A percentile compares a stretch with the other conserved stretches of the same genome.
phyloP scores from a whole-genome alignment of 2,888 invertebrate species.

The Agrypnus murinus region DNA sequence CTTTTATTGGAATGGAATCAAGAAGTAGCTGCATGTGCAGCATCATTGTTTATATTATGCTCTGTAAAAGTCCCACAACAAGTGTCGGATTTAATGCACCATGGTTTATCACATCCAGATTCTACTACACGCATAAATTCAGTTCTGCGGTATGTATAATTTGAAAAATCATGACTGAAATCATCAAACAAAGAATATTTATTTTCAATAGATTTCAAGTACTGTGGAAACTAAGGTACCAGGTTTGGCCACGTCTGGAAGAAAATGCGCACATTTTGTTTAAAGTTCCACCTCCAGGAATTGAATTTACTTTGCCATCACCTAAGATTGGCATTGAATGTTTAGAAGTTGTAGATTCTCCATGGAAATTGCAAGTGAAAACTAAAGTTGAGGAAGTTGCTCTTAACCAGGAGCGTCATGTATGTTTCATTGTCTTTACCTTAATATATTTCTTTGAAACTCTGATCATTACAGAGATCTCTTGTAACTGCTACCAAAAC shows the following conservation, averaged over 20 bases:
- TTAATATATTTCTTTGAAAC: conserved; percentile 19
- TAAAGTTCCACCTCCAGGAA: conserved; percentile 99
- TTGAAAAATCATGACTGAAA: conserved; percentile 1
- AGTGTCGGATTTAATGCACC: conserved; percentile 92
- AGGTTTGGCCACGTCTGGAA: conserved; percentile 99
- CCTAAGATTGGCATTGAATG: conserved; percentile 98
- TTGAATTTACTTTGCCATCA: conserved; percentile 98
- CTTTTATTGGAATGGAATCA: conserved; percentile 93
- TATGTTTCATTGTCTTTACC: conserved; percentile 67
- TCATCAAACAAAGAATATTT: no score
- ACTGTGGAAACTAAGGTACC: conserved; percentile 96
- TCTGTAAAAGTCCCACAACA: conserved; percentile 94
- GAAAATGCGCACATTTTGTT: conserved; percentile 96
- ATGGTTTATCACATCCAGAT: conserved; percentile 89
- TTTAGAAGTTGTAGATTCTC: conserved; percentile 96
- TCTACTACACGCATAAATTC: conserved; percentile 88
- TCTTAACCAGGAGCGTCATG: conserved; percentile 97
- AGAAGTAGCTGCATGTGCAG: conserved; percentile 88
- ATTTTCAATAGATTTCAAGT: conserved; percentile 83
- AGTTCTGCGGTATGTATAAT: conserved; percentile 77
- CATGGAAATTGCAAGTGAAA: conserved; percentile 98
- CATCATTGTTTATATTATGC: conserved; percentile 92
- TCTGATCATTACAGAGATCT: conserved; percentile 79
- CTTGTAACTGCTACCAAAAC: conserved; percentile 99
- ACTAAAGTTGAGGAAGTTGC: conserved; percentile 99